Conservation (phyloP, 2,888 invertebrate genomes). For the Periphyllus acericola region DNA sequence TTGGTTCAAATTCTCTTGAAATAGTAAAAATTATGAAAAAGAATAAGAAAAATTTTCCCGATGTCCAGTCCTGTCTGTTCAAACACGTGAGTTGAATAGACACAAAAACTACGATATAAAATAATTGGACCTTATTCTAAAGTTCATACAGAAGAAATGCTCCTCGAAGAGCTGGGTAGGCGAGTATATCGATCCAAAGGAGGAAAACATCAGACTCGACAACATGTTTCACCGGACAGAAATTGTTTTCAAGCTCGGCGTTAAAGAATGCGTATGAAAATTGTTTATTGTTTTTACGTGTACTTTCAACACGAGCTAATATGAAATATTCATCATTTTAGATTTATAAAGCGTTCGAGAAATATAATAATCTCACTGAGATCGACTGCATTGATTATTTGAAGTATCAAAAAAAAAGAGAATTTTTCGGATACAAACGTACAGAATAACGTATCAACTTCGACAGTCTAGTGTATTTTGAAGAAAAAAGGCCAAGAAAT, state of each 20-base stretch:
- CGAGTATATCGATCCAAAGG: background rate
- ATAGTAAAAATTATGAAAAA: background rate
- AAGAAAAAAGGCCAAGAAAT: no score
- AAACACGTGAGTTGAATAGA: background rate
- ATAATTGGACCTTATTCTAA: background rate
- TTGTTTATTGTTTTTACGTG: background rate
- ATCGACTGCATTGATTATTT: background rate
- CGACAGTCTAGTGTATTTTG: background rate
- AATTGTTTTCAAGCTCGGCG: background rate
- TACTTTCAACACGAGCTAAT: background rate
- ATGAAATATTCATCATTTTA: background rate
- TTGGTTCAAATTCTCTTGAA: background rate
- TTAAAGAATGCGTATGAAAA: conserved; percentile 2
- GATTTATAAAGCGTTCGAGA: background rate
- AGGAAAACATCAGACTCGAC: background rate
- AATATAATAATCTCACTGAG: background rate
- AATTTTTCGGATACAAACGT: background rate
- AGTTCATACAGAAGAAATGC: background rate
- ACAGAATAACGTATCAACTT: background rate
- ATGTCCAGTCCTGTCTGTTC: conserved; percentile 7
- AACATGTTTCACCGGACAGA: background rate
- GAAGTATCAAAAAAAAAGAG: background rate
- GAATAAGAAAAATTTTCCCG: background rate
- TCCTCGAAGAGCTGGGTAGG: background rate
- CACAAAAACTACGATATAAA: background rate